Percentiles rank a stretch among this genome's conserved stretches.
Evolutionary conservation across 2,113 vertebrate genomes (phyloP).

Genomic region (Sebastes fasciatus): DNA sequence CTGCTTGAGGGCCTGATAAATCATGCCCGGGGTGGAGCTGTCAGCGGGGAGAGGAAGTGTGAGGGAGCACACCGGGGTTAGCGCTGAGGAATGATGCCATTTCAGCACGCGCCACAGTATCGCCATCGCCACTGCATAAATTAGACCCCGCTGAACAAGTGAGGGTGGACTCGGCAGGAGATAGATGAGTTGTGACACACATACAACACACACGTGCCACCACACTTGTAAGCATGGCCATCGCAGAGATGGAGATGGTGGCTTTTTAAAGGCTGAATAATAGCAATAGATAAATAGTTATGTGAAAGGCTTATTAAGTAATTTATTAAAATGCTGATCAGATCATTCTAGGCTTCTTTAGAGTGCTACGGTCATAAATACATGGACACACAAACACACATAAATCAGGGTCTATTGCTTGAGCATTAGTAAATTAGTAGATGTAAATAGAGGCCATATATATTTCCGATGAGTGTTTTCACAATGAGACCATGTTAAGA

Average conservation of each 20-base stretch:
- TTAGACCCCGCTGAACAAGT: constrained; percentile 75
- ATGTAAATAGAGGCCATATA: constrained; percentile 43
- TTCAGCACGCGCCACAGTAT: constrained; percentile 75
- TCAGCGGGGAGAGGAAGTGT: constrained; percentile 69
- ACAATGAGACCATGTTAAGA: constrained; percentile 29
- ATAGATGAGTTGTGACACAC: constrained; percentile 71
- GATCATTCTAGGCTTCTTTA: constrained; percentile 26
- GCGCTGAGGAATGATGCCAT: constrained; percentile 80
- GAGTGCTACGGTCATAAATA: constrained; percentile 4
- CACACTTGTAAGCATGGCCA: constrained; percentile 68
- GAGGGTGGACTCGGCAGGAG: constrained; percentile 71
- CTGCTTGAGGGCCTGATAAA: constrained; percentile 76
- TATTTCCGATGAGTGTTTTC: constrained; percentile 18
- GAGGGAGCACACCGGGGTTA: constrained; percentile 68
- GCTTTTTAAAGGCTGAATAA: constrained; percentile 40
- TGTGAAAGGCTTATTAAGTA: constrained; percentile 33
- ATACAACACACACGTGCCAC: constrained; percentile 21
- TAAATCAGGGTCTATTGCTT: constrained; percentile 21
- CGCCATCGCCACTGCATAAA: constrained; percentile 77
- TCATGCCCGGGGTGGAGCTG: constrained; percentile 71
- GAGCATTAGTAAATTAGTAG: constrained; percentile 41
- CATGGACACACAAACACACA: constrained; percentile 11
- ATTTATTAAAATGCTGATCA: constrained; percentile 41
- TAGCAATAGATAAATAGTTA: constrained; percentile 52
- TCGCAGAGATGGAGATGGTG: constrained; percentile 20